Percentiles rank a stretch among this genome's conserved stretches.
phyloP scores from a whole-genome alignment of 2,113 vertebrate species.

The Odontesthes bonariensis region DNA sequence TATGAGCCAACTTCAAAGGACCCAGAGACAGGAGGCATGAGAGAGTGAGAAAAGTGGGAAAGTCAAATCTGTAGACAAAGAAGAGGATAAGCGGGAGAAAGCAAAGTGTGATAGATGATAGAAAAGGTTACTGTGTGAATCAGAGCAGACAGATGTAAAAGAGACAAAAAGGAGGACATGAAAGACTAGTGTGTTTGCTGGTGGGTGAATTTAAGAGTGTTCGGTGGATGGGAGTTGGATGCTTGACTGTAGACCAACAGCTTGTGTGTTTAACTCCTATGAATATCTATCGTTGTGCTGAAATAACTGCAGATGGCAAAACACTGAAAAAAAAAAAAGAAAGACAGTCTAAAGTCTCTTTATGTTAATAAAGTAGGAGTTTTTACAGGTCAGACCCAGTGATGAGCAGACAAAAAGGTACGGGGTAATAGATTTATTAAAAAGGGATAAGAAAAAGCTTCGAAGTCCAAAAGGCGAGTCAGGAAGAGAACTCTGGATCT shows the following conservation, averaged over 20 bases:
- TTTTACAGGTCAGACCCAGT: too few species aligned
- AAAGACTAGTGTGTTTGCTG: neutral
- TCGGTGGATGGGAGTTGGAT: conserved; percentile 19
- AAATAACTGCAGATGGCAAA: conserved; percentile 38
- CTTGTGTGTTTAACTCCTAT: conserved; percentile 59
- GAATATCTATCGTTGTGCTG: conserved; percentile 65
- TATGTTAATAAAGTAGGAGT: too few species aligned
- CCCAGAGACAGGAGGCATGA: conserved; percentile 36
- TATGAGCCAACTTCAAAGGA: conserved; percentile 76
- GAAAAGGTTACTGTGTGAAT: neutral
- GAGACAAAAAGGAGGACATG: conserved; percentile 14
- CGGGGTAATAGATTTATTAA: too few species aligned
- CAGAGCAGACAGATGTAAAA: conserved; percentile 10
- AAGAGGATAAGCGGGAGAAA: conserved; percentile 15
- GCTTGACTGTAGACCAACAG: conserved; percentile 60
- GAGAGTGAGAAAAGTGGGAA: conserved; percentile 17
- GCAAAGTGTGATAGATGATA: neutral
- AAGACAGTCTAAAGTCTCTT: too few species aligned
- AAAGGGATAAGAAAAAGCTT: too few species aligned
- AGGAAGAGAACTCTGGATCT: too few species aligned
- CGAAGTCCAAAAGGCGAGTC: too few species aligned
- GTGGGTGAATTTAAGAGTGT: conserved; percentile 13
- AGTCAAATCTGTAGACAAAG: conserved; percentile 45
- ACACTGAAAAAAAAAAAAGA: conserved; percentile 10
- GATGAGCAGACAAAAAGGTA: too few species aligned